Evolutionary conservation across 2,888 invertebrate genomes (phyloP).

Genomic region (Tyria jacobaeae): DNA sequence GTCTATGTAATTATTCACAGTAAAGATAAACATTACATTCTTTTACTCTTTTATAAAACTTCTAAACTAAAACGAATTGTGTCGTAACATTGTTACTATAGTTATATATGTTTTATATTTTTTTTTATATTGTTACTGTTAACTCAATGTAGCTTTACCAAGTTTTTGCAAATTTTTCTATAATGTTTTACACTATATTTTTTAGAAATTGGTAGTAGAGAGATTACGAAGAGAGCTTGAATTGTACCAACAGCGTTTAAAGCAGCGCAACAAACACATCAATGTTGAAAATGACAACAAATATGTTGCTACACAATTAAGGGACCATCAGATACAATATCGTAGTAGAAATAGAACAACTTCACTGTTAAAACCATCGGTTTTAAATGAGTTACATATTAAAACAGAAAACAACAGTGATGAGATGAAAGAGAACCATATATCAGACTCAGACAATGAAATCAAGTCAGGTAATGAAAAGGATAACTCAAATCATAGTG

Average conservation of each 20-base stretch:
- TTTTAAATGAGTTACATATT: slow-evolving; percentile 80
- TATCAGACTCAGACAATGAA: slow-evolving; percentile 77
- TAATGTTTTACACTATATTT: not conserved
- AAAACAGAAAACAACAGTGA: slow-evolving; percentile 74
- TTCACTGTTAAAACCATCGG: slow-evolving; percentile 80
- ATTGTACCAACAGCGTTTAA: slow-evolving; percentile 80
- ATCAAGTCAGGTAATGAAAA: slow-evolving; percentile 70
- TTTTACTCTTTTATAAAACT: too few species aligned
- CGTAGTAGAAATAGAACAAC: slow-evolving; percentile 68
- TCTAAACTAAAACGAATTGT: too few species aligned
- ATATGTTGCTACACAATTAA: slow-evolving; percentile 78
- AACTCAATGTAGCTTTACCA: too few species aligned
- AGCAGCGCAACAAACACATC: slow-evolving; percentile 76
- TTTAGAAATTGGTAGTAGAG: slow-evolving; percentile 86
- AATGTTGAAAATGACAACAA: slow-evolving; percentile 79
- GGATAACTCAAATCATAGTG: slow-evolving; percentile 73
- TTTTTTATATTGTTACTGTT: too few species aligned
- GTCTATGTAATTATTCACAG: too few species aligned
- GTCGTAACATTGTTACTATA: too few species aligned
- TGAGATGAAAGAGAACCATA: slow-evolving; percentile 59
- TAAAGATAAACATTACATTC: too few species aligned
- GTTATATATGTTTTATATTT: too few species aligned
- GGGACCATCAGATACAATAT: slow-evolving; percentile 77
- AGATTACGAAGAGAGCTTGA: slow-evolving; percentile 86
- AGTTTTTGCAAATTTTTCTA: not conserved